Evolutionary conservation across 2,797 vertebrate species (phyloP).

Genomic region (Anguilla megastoma): DNA sequence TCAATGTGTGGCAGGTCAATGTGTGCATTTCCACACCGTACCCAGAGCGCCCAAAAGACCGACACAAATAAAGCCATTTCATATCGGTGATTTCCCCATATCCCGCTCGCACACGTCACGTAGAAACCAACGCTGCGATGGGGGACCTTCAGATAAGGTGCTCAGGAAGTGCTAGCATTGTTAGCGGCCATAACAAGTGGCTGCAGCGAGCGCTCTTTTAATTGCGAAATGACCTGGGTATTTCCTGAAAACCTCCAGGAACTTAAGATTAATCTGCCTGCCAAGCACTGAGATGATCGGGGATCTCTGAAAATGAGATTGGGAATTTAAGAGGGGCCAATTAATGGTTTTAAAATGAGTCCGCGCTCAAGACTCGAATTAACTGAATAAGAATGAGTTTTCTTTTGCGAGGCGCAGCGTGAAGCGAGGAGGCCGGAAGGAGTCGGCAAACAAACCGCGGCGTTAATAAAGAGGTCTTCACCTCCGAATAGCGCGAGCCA

Average conservation of each 20-base stretch:
- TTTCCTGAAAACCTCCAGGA: slow-evolving; percentile 40
- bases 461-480: not conserved
- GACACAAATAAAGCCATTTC: not conserved
- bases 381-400: not conserved
- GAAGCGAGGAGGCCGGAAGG: not conserved
- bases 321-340: slow-evolving; percentile 43
- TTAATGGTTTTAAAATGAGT: slow-evolving; percentile 38
- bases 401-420: not conserved
- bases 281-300: slow-evolving; percentile 39
- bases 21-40: too few relatives aligned
- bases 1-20: not conserved
- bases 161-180: not conserved
- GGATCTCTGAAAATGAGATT: slow-evolving; percentile 37
- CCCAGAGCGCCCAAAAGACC: not conserved
- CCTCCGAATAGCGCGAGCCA: not conserved
- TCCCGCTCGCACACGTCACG: not conserved
- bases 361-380: slow-evolving; percentile 6
- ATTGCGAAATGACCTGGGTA: slow-evolving; percentile 45
- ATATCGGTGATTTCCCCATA: not conserved
- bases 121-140: not conserved
- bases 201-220: slow-evolving; percentile 36
- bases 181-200: not conserved
- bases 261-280: slow-evolving; percentile 48
- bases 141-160: not conserved
- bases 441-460: not conserved